Percentiles rank a stretch among this genome's conserved stretches.
These are phyloP conservation scores for Drosophila helvetica DNA, from an alignment of 2,888 invertebrate species.

Conservation along the genomic window DNA sequence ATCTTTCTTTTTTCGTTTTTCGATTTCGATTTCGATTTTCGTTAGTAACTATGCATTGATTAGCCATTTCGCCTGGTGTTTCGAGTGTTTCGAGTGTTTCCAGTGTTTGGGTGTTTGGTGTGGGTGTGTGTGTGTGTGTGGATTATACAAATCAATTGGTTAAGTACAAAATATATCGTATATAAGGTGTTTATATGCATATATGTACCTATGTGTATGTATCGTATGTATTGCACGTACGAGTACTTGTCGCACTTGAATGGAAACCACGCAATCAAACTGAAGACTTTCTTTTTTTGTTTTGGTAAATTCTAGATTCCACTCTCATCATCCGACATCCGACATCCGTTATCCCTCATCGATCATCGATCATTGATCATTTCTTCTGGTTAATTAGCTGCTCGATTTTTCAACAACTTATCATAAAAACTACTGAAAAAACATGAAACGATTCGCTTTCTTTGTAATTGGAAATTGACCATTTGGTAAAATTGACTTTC, in stretches of 20 bases:
- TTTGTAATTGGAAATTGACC: conserved; percentile 48
- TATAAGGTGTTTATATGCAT: conserved; percentile 39
- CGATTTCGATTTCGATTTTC: conserved; percentile 16
- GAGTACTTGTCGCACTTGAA: conserved; percentile 42
- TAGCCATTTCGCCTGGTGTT: conserved; percentile 57
- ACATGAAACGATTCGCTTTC: conserved; percentile 47
- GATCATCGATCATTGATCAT: too few relatives aligned
- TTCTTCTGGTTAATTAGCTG: conserved; percentile 46
- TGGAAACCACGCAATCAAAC: conserved; percentile 78
- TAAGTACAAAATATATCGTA: conserved; percentile 68
- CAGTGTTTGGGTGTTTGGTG: conserved; percentile 30
- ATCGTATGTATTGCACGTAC: conserved; percentile 27
- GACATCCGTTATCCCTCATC: too few relatives aligned
- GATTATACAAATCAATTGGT: conserved; percentile 68
- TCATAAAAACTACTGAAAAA: conserved; percentile 66
- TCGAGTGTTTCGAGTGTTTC: not conserved
- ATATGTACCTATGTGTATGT: conserved; percentile 42
- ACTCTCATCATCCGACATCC: not conserved
- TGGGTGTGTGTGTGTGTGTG: conserved; percentile 25
- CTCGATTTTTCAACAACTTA: conserved; percentile 68
- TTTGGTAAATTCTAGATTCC: conserved; percentile 54
- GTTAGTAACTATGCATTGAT: conserved; percentile 75
- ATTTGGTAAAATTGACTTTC: conserved; percentile 65
- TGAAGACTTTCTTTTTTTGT: conserved; percentile 62
- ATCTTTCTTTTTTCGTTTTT: conserved; percentile 10